Evolutionary conservation across 2,888 invertebrate species (phyloP), one percentile per base, ranked within the genome.

Genomic region (Conomelus anceps): DNA sequence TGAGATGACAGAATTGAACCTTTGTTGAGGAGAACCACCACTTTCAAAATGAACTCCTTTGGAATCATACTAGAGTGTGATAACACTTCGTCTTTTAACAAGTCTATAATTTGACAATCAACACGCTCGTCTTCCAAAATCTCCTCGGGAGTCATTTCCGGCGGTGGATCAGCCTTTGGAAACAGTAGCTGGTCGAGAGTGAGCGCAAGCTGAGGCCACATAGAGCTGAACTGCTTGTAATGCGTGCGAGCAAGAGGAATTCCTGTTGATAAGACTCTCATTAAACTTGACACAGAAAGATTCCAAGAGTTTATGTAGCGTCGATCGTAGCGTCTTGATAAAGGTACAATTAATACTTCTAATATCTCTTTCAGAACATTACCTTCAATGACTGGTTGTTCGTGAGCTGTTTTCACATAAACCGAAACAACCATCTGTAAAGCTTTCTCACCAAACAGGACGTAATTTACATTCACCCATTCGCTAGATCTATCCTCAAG

Each of bases 171-270:
- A 97, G 95, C 96, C 92, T 95, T 95, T 11, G 97, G 97, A 93
- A 99, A 99, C 90, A 99, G 94, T 93, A 99, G 99, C 89, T 97
- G 97, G 92, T 99, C 98, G 63, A 99, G 94, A 0, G 98, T 97
- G 88, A 95, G 95, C 0, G 97, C 98, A 89, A 99, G 94, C 92
- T 96, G 96, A 89, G 96, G 95, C 99, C 99, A 99, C 94, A 97
- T 96, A 88, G 94, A 95, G 89, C 95, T 94, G 93, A 97, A 97
- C 85, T 95, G 95, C 91, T 96, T 96, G 92, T 95, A 94, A 91
- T 94, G 92, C 90, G 96, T 96, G 91, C 98, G 95, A 23, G 98
- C 98, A 23, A 99, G 94, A 7, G 98, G 98, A 84, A 99, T 94
- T 0, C 98, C 98, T 0, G 97, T 96, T 91, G 96, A 96, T 90